Evolutionary conservation across 2,113 vertebrate genomes (phyloP).

Genomic region (Pygoscelis adeliae): DNA sequence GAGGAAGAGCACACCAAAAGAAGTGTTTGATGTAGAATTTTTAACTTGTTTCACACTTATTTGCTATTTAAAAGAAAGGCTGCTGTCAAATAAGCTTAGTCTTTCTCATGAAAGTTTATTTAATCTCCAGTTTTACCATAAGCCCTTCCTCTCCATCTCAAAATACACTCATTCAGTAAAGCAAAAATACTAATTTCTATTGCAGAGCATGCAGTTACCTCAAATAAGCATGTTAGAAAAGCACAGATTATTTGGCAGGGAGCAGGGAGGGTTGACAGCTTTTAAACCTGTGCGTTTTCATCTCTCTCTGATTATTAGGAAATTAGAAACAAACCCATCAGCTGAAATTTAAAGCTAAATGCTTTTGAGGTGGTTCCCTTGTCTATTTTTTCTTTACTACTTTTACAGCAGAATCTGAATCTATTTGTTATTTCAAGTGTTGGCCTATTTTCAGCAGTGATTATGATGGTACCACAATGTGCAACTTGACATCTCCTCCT

Average conservation of each 20-base stretch:
- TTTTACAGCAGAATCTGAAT: constrained; percentile 33
- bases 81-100: not conserved
- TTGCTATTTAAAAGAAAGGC: not conserved
- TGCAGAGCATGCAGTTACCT: not conserved
- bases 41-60: not conserved
- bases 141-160: not conserved
- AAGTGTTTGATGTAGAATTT: not conserved
- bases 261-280: not conserved
- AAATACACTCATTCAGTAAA: not conserved
- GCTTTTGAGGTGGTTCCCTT: not conserved
- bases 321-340: not conserved
- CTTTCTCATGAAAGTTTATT: not conserved
- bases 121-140: not conserved
- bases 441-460: constrained; percentile 85
- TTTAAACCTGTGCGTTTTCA: constrained; percentile 1
- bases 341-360: not conserved
- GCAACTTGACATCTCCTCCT: constrained; percentile 81
- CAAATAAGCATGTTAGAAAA: not conserved
- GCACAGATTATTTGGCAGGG: not conserved
- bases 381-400: not conserved
- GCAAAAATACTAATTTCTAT: not conserved
- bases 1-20: not conserved
- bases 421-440: constrained; percentile 73
- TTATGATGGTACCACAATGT: constrained; percentile 72
- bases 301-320: not conserved